phyloP scores from a whole-genome alignment of 2,888 invertebrate species.

The Chrysodeixis includens region DNA sequence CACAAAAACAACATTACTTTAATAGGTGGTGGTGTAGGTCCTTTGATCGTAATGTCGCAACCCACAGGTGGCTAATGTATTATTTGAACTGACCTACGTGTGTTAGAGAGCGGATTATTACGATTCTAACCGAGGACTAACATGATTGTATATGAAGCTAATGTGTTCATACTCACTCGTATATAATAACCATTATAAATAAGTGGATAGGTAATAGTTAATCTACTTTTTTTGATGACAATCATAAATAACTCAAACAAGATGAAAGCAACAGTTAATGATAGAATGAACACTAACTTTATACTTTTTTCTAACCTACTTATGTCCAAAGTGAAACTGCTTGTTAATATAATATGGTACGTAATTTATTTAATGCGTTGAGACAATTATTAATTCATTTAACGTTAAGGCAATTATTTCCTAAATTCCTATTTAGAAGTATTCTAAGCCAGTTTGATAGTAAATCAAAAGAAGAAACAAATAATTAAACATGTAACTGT shows the following conservation, averaged over 20 bases:
- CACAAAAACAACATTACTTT: too few relatives aligned
- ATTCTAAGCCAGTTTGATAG: background rate
- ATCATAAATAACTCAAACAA: background rate
- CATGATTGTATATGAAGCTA: background rate
- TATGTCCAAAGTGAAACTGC: background rate
- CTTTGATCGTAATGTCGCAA: background rate
- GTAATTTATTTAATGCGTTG: background rate
- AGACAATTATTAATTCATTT: background rate
- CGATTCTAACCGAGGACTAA: constrained; percentile 16
- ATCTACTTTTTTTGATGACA: background rate
- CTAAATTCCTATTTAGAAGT: background rate
- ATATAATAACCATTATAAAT: background rate
- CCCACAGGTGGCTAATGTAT: constrained; percentile 23
- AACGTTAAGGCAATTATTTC: background rate
- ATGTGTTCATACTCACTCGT: background rate
- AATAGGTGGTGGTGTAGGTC: too few relatives aligned
- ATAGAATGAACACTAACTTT: background rate
- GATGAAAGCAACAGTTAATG: background rate
- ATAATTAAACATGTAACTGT: background rate
- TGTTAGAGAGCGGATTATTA: constrained; percentile 24
- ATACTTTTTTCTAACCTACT: background rate
- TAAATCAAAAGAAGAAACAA: background rate
- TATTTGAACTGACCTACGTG: constrained; percentile 18
- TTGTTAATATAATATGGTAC: background rate
- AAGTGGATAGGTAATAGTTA: background rate